Evolutionary conservation across 37 sponge, comb jelly and placozoan species (phyloP), one percentile per base, ranked within the genome.

Genomic region (Corticium candelabrum): DNA sequence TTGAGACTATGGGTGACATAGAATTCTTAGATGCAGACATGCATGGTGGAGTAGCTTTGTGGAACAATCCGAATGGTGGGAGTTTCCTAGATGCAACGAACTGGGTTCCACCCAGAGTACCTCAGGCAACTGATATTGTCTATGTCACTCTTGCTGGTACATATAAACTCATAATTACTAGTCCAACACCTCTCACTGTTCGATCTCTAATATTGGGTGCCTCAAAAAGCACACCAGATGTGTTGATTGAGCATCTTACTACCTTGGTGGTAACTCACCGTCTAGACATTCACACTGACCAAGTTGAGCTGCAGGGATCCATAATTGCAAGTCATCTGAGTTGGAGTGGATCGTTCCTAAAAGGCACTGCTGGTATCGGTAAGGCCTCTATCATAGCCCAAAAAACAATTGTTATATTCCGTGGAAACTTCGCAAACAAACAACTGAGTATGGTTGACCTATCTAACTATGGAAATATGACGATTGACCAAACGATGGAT

Each of bases 21-120:
- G 29, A 70, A 15, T 70, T 70, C 21, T 4, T 7, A 4, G 36
- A 15, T 29, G 21, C 73, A 4, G 21, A 32, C 73, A 34, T 32
- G 5, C 4, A 27, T 21, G 62, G 29, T 7, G 4, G 29, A 29
- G 36, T 70, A 29, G 73, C 36, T 32, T 34, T 29, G 29, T 70
- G 73, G 73, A 70, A 34, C 73, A 70, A 70, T 70, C 33, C 73
- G 5, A 70, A 70, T 34, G 73, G 73, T 34, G 73, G 73, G 31
- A 29, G 29, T 29, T 70, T 7, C 31, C 73, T 29, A 30, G 29
- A 70, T 70, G 35, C 73, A 7, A 70, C 5, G 5, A 70, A 70
- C 73, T 70, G 73, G 73, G 4, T 34, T 7, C 73, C 73, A 34
- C 29, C 73, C 5, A 7, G 73, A 29, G 73, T 70, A 34, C 73